Percentiles rank a stretch among this genome's conserved stretches.
Evolutionary conservation across 2,888 invertebrate genomes (phyloP).

Genomic region (Lamellibrachia satsuma): DNA sequence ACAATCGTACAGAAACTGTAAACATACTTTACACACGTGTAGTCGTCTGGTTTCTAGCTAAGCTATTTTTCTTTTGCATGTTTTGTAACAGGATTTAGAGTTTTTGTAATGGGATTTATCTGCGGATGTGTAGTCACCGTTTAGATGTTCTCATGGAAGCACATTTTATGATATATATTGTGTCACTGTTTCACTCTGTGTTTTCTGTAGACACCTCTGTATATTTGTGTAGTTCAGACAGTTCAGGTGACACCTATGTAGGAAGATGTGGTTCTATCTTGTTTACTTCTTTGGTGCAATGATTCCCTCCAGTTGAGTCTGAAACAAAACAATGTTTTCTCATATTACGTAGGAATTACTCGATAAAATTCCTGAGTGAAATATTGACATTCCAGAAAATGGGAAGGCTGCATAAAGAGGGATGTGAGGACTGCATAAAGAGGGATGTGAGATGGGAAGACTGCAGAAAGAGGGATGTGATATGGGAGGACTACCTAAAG

Average conservation of each 20-base stretch:
- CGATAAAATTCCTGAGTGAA: too few relatives aligned
- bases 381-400: too few relatives aligned
- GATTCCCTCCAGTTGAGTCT: constrained; percentile 92
- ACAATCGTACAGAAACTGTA: not conserved
- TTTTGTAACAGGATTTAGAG: not conserved
- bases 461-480: too few relatives aligned
- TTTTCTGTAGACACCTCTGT: not conserved
- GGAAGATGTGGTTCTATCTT: constrained; percentile 58
- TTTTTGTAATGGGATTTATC: too few relatives aligned
- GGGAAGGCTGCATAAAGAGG: too few relatives aligned
- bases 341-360: not conserved
- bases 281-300: constrained; percentile 88
- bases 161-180: not conserved
- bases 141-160: not conserved
- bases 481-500: too few relatives aligned
- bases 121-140: not conserved
- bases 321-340: constrained; percentile 61
- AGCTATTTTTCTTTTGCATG: not conserved
- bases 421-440: too few relatives aligned
- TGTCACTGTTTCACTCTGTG: not conserved
- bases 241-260: not conserved
- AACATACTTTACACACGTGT: not conserved
- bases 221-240: not conserved
- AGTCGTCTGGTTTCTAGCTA: not conserved
- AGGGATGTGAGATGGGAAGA: too few relatives aligned